phyloP scores from a whole-genome alignment of 2,797 vertebrate genomes.

The Anableps anableps region DNA sequence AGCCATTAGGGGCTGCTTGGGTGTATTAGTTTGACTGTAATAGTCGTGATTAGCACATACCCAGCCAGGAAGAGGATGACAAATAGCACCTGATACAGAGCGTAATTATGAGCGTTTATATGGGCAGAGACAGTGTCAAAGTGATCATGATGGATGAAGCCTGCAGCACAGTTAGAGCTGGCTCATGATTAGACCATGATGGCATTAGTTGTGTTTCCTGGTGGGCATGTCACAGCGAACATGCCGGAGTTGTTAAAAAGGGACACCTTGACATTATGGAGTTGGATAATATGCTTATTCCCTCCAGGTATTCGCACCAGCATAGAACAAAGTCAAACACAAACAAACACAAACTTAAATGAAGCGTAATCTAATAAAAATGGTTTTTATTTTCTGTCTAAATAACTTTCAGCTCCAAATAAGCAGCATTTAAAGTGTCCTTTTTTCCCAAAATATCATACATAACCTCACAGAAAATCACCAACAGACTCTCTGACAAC shows the following conservation, averaged over 20 bases:
- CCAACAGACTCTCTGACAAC: neutral
- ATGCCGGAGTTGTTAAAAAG: slow-evolving; percentile 59
- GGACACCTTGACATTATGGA: slow-evolving; percentile 45
- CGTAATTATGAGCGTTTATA: slow-evolving; percentile 60
- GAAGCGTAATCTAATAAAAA: neutral
- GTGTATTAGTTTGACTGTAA: slow-evolving; percentile 55
- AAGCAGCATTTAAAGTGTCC: neutral
- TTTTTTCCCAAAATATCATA: neutral
- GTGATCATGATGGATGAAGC: slow-evolving; percentile 69
- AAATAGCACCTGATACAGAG: slow-evolving; percentile 69
- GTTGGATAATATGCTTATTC: slow-evolving; percentile 21
- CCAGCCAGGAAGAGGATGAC: slow-evolving; percentile 62
- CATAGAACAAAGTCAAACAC: neutral
- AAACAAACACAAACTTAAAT: neutral
- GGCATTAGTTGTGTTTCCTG: slow-evolving; percentile 65
- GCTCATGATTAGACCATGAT: slow-evolving; percentile 71
- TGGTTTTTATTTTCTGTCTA: neutral
- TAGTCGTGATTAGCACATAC: slow-evolving; percentile 66
- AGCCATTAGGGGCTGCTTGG: slow-evolving; percentile 43
- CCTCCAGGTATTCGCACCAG: slow-evolving; percentile 21
- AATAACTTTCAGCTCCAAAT: neutral
- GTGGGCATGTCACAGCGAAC: slow-evolving; percentile 64
- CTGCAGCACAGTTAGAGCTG: slow-evolving; percentile 56
- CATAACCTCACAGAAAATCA: neutral
- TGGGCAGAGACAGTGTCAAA: slow-evolving; percentile 66